phyloP scores from a whole-genome alignment of 2,113 vertebrate genomes.

The Xenotilapia caudafasciata region DNA sequence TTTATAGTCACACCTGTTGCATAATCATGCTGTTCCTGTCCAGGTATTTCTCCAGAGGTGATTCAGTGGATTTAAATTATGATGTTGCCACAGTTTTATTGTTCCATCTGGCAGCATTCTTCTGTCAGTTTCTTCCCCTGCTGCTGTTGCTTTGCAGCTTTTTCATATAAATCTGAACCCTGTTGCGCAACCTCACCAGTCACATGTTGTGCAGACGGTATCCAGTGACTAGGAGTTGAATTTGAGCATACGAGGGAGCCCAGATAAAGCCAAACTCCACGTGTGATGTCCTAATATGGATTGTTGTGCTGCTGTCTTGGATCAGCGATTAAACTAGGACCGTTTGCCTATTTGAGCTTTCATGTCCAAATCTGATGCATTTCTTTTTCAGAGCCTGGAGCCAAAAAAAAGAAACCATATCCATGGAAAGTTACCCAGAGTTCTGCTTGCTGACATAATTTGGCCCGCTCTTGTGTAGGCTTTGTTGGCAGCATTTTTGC shows the following conservation, averaged over 20 bases:
- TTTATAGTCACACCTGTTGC: neutral
- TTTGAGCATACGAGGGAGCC: neutral
- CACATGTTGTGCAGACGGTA: accelerated
- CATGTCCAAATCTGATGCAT: neutral
- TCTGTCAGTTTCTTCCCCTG: neutral
- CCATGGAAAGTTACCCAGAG: neutral
- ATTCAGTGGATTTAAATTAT: neutral
- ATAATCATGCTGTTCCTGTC: neutral
- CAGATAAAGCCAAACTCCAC: neutral
- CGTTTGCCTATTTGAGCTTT: neutral
- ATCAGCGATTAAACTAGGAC: neutral
- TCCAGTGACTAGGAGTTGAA: neutral
- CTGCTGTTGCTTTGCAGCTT: neutral
- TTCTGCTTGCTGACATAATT: neutral
- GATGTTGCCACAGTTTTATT: neutral
- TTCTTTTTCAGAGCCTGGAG: neutral
- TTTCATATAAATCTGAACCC: neutral
- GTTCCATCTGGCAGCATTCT: neutral
- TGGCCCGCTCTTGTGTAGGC: neutral
- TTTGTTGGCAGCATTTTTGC: neutral
- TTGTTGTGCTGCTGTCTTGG: neutral
- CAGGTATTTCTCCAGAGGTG: neutral
- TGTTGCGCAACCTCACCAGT: neutral
- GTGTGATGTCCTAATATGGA: neutral
- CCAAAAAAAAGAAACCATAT: neutral